Conservation (phyloP, 1,140 invertebrate genomes). For the Paralvinella palmiformis region DNA sequence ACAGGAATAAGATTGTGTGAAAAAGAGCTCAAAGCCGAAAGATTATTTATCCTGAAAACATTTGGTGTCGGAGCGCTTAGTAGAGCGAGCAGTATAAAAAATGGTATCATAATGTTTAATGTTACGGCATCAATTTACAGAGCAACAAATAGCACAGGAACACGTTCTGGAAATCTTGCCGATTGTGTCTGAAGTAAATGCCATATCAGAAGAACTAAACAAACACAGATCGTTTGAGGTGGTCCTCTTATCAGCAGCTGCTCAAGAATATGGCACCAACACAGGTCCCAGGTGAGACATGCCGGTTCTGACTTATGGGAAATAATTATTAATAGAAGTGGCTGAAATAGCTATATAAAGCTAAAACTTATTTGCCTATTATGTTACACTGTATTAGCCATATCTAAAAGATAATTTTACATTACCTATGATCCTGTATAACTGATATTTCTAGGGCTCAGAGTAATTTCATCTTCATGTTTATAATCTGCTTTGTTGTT, state of each 20-base stretch:
- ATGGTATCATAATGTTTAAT: background rate
- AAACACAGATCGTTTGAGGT: constrained; percentile 51
- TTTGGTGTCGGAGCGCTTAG: no score
- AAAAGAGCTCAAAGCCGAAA: background rate
- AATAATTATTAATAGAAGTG: no score
- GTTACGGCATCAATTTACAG: constrained; percentile 27
- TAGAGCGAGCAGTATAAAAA: background rate
- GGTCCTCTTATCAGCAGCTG: constrained; percentile 44
- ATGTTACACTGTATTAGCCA: no score
- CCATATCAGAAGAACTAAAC: constrained; percentile 50
- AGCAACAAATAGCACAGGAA: constrained; percentile 49
- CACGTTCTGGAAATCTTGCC: constrained; percentile 50
- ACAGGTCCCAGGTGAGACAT: constrained; percentile 34
- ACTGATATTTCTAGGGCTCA: no score
- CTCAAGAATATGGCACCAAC: constrained; percentile 31
- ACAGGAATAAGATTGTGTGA: no score
- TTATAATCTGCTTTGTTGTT: no score
- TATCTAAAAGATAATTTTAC: no score
- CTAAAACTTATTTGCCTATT: no score
- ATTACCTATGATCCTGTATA: no score
- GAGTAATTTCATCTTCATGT: no score
- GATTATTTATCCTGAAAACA: no score
- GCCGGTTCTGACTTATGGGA: background rate
- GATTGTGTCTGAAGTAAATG: constrained; percentile 51
- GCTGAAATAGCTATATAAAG: no score